These are phyloP conservation scores for Lordiphosa clarofinis DNA, from an alignment of 1,140 invertebrate species.

Conservation along the genomic window DNA sequence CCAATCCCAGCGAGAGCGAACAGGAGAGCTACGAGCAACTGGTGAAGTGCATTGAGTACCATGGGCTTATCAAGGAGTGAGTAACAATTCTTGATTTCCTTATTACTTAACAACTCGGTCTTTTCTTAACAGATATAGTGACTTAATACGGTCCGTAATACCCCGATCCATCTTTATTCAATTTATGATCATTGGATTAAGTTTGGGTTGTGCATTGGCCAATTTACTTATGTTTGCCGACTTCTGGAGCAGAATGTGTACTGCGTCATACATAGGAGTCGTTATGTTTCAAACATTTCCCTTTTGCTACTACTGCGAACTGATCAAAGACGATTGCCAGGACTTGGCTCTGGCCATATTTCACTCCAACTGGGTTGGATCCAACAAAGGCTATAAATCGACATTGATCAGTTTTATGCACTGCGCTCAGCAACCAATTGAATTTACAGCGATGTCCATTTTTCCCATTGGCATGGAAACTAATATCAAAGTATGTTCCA, in stretches of 20 bases:
- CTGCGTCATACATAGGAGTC: constrained; percentile 7
- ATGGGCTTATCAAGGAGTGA: constrained; percentile 36
- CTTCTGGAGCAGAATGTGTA: constrained; percentile 16
- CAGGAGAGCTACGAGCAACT: constrained; percentile 24
- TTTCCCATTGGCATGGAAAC: constrained; percentile 35
- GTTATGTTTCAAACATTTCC: constrained; percentile 42
- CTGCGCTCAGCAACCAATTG: constrained; percentile 22
- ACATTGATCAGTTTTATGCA: constrained; percentile 31
- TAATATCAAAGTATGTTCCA: constrained; percentile 33
- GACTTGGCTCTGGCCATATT: constrained; percentile 25
- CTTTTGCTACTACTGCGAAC: constrained; percentile 40
- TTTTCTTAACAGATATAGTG: constrained; percentile 8
- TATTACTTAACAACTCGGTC: neutral
- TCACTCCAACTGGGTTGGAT: constrained; percentile 33
- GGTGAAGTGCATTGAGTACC: constrained; percentile 35
- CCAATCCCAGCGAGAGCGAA: constrained; percentile 14
- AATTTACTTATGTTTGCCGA: constrained; percentile 42
- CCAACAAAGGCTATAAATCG: constrained; percentile 24
- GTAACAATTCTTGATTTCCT: too few species aligned
- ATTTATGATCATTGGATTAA: constrained; percentile 29
- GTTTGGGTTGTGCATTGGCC: constrained; percentile 21
- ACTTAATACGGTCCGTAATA: neutral
- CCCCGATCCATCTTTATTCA: constrained; percentile 16
- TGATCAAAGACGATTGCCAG: constrained; percentile 37
- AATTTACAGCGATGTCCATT: constrained; percentile 35